Evolutionary conservation across 2,888 invertebrate species (phyloP), one percentile per base, ranked within the genome.

Genomic region (Himalopsyche kuldschensis): DNA sequence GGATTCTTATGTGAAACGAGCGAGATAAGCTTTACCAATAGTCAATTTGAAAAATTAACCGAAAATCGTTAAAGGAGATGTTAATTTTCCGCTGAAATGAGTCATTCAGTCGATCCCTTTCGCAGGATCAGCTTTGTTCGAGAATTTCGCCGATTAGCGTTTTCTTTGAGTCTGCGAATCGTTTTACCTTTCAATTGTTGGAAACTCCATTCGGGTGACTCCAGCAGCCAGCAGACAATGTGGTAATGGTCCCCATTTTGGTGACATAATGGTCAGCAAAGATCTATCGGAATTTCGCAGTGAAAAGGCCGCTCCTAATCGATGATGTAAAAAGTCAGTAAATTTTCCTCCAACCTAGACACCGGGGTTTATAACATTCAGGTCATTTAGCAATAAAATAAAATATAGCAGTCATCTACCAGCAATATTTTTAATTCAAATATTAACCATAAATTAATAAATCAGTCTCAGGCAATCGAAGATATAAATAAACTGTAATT

Each of bases 201-300:
- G 69, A 24, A 27, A 15, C 69, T 27, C 69, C 30, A 41, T 47
- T 24, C 78, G 77, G 77, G 35, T 77, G 77, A 17, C 77, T 77
- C 46, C 78, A 27, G 24, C 41, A 78, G 75, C 48, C 79, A 32
- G 82, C 79, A 82, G 69, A 69, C 82, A 82, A 80, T 79, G 82
- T 63, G 82, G 75, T 79, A 82, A 79, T 82, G 75, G 75, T 75
- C 17, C 46, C 47, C 47, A 77, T 82, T 82, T 79, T 82, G 77
- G 69, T 15, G 75, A 31, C 69, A 78, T 82, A 82, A 82, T 79
- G 82, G 82, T 76, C 78, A 78, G 78, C 78, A 20, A 47, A 47
- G 35, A 30, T 78, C 30, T 78, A 46, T 30, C 35, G 78, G 46
- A 46, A 46, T 69, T 69, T 27, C 30, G 27, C 78, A 46, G 47